Percentiles rank a stretch among this genome's conserved stretches.
phyloP scores from a whole-genome alignment of 1,140 invertebrate genomes.

The Goniozus legneri region DNA sequence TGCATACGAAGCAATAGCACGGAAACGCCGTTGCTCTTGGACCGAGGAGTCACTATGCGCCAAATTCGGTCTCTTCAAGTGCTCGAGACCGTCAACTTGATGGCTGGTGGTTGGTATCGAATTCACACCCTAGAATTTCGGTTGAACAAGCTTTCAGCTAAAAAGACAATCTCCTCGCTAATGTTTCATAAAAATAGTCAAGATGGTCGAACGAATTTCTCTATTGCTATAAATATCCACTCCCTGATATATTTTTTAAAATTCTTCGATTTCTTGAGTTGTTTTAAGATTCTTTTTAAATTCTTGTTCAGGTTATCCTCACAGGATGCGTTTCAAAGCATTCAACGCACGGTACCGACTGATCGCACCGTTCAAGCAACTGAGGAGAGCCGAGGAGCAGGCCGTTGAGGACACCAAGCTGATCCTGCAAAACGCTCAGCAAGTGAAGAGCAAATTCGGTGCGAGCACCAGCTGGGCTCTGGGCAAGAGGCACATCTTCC shows the following conservation, averaged over 20 bases:
- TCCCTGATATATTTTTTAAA: too few species aligned
- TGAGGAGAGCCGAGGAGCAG: slow-evolving; percentile 76
- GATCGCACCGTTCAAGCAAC: slow-evolving; percentile 71
- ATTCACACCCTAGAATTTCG: too few species aligned
- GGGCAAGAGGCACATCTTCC: slow-evolving; percentile 88
- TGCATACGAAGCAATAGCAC: slow-evolving; percentile 83
- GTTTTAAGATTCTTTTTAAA: too few species aligned
- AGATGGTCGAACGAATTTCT: too few species aligned
- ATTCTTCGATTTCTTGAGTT: too few species aligned
- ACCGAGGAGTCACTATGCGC: slow-evolving; percentile 74
- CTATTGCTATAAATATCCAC: too few species aligned
- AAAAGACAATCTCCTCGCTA: too few species aligned
- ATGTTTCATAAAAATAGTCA: too few species aligned
- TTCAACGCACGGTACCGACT: slow-evolving; percentile 83
- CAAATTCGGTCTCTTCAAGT: slow-evolving; percentile 89
- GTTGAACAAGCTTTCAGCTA: too few species aligned
- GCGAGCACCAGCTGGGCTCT: slow-evolving; percentile 82
- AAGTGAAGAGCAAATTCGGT: slow-evolving; percentile 54
- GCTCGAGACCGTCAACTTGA: slow-evolving; percentile 91
- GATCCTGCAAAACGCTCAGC: slow-evolving; percentile 67
- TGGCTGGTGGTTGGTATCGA: slow-evolving; percentile 69
- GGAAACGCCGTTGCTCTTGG: slow-evolving; percentile 76
- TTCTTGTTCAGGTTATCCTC: slow-evolving; percentile 71
- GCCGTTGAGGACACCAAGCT: slow-evolving; percentile 75
- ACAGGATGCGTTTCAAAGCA: slow-evolving; percentile 92